These are phyloP conservation scores for Sitobion miscanthi DNA, from an alignment of 1,140 invertebrate species.

Conservation along the genomic window DNA sequence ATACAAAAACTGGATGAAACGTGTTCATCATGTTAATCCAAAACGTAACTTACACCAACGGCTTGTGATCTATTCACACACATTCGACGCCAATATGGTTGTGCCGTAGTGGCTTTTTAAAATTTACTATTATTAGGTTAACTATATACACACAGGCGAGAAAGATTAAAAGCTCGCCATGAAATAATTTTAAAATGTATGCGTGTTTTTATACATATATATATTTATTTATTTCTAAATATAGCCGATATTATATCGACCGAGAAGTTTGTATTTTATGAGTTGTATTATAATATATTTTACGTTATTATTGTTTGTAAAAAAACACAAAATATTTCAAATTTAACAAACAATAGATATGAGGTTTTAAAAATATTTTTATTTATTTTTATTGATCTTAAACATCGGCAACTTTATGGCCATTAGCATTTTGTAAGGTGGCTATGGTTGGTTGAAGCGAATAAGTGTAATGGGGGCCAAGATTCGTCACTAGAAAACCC, in stretches of 20 bases:
- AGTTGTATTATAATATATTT: not conserved
- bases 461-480: too few species aligned
- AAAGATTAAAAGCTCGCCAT: not conserved
- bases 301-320: not conserved
- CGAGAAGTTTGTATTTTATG: not conserved
- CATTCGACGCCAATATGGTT: too few species aligned
- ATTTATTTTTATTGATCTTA: too few species aligned
- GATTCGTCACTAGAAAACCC: too few species aligned
- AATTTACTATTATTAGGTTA: not conserved
- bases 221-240: not conserved
- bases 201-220: too few species aligned
- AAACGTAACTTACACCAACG: not conserved
- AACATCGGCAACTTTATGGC: too few species aligned
- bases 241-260: not conserved
- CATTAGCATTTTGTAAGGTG: too few species aligned
- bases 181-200: too few species aligned
- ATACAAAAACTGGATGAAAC: constrained; percentile 4
- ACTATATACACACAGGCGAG: not conserved
- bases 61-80: not conserved
- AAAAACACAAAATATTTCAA: not conserved
- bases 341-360: not conserved
- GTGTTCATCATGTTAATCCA: not conserved
- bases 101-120: not conserved
- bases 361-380: too few species aligned
- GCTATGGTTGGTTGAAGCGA: too few species aligned